A percentile compares a stretch with the other conserved stretches of the same genome.
phyloP scores from a whole-genome alignment of 2,888 invertebrate species.

The Netelia fuscicornis region DNA sequence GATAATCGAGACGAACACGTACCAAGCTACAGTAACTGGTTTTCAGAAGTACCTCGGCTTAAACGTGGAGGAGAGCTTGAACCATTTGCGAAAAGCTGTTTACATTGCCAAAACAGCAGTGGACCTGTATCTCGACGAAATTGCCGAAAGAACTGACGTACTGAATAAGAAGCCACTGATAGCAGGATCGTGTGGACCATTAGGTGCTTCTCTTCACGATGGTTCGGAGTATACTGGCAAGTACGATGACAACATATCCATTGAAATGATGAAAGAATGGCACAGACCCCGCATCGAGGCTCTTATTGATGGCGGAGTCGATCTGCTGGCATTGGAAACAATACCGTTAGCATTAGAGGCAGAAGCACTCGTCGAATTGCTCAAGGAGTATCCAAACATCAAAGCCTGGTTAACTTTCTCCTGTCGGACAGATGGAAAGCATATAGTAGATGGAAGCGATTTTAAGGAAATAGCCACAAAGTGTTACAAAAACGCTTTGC shows the following conservation, averaged over 20 bases:
- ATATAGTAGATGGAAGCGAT: conserved; percentile 92
- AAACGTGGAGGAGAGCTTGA: conserved; percentile 88
- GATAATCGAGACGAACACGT: conserved; percentile 94
- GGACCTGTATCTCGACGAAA: conserved; percentile 64
- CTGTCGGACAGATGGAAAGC: conserved; percentile 89
- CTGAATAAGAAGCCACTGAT: conserved; percentile 87
- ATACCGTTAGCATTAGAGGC: conserved; percentile 94
- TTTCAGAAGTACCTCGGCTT: conserved; percentile 91
- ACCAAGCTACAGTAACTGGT: conserved; percentile 89
- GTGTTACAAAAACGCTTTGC: conserved; percentile 87
- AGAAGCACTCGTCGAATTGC: conserved; percentile 91
- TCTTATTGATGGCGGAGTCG: conserved; percentile 92
- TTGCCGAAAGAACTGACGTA: conserved; percentile 76
- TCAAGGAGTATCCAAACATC: conserved; percentile 91
- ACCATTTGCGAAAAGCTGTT: conserved; percentile 91
- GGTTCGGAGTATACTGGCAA: conserved; percentile 96
- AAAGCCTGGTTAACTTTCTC: conserved; percentile 95
- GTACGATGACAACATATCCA: conserved; percentile 89
- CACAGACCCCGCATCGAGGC: conserved; percentile 93
- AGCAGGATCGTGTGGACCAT: conserved; percentile 96
- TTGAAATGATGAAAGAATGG: conserved; percentile 90
- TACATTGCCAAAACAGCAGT: conserved; percentile 90
- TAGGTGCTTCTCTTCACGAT: conserved; percentile 95
- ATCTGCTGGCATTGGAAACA: conserved; percentile 95
- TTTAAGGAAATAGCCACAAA: conserved; percentile 90